phyloP scores from a whole-genome alignment of 2,888 invertebrate genomes.

The Microctonus aethiopoides region DNA sequence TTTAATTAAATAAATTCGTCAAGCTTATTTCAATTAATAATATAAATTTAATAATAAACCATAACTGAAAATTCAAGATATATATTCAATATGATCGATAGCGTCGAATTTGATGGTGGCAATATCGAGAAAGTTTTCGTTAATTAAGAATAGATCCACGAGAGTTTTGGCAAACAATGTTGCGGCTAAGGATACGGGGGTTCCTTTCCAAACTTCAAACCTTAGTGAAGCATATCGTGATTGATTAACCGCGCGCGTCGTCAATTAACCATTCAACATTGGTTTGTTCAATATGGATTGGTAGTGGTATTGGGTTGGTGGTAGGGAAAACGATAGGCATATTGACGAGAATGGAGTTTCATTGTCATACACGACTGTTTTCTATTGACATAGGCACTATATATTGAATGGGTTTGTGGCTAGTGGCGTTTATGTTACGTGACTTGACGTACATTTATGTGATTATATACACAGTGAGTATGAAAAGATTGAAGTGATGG shows the following conservation, averaged over 20 bases:
- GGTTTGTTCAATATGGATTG: not conserved
- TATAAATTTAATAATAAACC: too few relatives aligned
- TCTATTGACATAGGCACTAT: not conserved
- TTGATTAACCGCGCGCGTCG: not conserved
- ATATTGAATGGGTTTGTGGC: not conserved
- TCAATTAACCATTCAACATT: constrained; percentile 2
- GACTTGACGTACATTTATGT: not conserved
- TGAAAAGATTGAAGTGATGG: not conserved
- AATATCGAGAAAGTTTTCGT: not conserved
- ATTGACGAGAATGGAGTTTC: not conserved
- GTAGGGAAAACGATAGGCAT: not conserved
- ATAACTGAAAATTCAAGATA: not conserved
- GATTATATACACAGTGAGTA: not conserved
- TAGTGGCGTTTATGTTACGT: not conserved
- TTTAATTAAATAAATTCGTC: not conserved
- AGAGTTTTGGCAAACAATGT: not conserved
- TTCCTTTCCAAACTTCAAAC: not conserved
- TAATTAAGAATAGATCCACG: not conserved
- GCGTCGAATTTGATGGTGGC: not conserved
- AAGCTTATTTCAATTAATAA: not conserved
- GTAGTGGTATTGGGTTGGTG: not conserved
- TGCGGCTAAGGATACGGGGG: not conserved
- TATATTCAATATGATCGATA: not conserved
- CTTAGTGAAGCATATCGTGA: not conserved
- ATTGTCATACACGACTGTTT: not conserved